Percentiles rank a stretch among this genome's conserved stretches.
Conservation (phyloP, 2,888 invertebrate genomes). For the Drosophila engyochracea region DNA sequence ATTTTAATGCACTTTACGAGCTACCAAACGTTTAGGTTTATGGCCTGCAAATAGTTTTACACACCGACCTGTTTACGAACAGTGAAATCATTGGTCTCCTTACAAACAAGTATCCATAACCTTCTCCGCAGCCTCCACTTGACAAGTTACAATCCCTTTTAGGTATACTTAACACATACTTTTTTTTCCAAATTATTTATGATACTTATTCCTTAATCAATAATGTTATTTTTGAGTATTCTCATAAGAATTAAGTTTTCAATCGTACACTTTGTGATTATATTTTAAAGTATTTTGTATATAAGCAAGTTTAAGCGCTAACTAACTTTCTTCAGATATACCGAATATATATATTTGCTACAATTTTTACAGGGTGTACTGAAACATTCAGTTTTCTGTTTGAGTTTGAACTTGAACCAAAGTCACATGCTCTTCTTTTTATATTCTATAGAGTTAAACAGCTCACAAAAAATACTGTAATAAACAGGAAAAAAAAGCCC, state of each 20-base stretch:
- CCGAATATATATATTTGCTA: no score
- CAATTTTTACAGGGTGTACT: no score
- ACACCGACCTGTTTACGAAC: conserved; percentile 1
- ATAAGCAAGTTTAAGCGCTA: no score
- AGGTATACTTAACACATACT: no score
- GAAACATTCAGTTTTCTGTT: neutral
- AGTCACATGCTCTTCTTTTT: neutral
- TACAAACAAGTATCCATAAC: neutral
- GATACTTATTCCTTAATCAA: neutral
- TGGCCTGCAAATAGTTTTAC: conserved; percentile 62
- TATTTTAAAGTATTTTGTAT: neutral
- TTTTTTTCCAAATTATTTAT: no score
- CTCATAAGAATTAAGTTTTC: neutral
- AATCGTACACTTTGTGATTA: neutral
- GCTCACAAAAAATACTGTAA: neutral
- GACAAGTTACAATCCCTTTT: neutral
- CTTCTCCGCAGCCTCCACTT: neutral
- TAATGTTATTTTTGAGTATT: neutral
- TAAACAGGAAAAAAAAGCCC: neutral
- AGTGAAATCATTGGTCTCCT: neutral
- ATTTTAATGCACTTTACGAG: conserved; percentile 47
- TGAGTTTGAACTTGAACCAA: neutral
- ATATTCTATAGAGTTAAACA: neutral
- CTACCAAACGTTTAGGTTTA: conserved; percentile 56
- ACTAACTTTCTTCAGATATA: neutral